Base-by-base conservation (phyloP, 1,140 invertebrate genomes). In the Armadillidium nasatum region DNA sequence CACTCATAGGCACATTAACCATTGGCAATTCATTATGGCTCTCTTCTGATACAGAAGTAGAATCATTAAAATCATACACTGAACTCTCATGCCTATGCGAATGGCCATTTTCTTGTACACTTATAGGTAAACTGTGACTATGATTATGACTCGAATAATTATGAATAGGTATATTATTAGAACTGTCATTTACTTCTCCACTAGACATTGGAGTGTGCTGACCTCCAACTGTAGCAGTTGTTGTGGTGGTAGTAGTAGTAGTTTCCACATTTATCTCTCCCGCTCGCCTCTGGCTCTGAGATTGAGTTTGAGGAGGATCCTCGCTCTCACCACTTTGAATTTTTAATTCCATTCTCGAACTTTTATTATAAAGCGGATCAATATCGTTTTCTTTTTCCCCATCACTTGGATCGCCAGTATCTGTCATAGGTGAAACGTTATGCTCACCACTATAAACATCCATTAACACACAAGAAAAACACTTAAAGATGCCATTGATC, bases 401-500 rank as follows among this genome's bases (percentile, higher is more conserved):
- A 67, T 77, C 72, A 44, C 69, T 71, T 19, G 19, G 73, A 21
- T 70, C 75, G 10, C 73, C 75, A 46, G 46, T 68, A 54, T 78
- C 77, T 21, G 79, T 76, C 72, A 75, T 75, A 75, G 79, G 73
- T 66, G 71, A 23, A 69, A 73, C 46, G 21, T 46, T 21, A 66
- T 44, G 43, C 43, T 75, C 79, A 71, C 74, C 45, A 71, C 66
- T 19, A 77, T 77, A 78, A 75, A 73, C 75, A 60, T 81, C 79
- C 79, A 81, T 81, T 77, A 81, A 77, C 76, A 71, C 77, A 72
- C 44, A 45, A 68, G 75, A 77, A 75, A 79, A 69, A 75, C 72
- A 60, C 79, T 69, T 78, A 78, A 79, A 77, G 77, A 75, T 75
- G 75, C 79, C 79, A 81, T 81, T 81, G 79, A 81, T 81, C 79